Conservation (phyloP, 2,888 invertebrate genomes). For the Scrobipalpa costella region DNA sequence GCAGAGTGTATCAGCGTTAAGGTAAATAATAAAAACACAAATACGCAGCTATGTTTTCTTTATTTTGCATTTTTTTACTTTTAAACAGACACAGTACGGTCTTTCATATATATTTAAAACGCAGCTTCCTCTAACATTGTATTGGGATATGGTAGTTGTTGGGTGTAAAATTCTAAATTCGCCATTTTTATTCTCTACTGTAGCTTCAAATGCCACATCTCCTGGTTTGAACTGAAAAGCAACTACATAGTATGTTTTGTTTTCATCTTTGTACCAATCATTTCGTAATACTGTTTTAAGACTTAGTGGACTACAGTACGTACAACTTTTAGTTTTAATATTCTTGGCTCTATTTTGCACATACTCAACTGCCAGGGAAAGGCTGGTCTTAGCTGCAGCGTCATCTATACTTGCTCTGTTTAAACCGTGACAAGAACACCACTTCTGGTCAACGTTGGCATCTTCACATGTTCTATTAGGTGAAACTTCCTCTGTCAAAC, state of each 20-base stretch:
- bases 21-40: too few species aligned
- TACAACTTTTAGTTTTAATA: slow-evolving; percentile 51
- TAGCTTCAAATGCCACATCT: slow-evolving; percentile 84
- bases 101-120: slow-evolving; percentile 45
- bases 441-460: slow-evolving; percentile 84
- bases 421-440: slow-evolving; percentile 87
- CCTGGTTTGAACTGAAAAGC: slow-evolving; percentile 84
- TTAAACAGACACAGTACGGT: slow-evolving; percentile 53
- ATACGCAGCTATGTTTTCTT: background rate
- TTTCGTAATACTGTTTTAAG: slow-evolving; percentile 72
- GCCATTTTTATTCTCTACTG: slow-evolving; percentile 69
- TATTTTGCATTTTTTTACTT: slow-evolving; percentile 31
- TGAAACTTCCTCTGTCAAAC: slow-evolving; percentile 11
- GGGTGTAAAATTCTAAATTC: slow-evolving; percentile 73
- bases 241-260: slow-evolving; percentile 77
- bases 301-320: slow-evolving; percentile 73
- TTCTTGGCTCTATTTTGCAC: slow-evolving; percentile 43
- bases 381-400: background rate
- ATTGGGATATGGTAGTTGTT: slow-evolving; percentile 66
- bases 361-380: slow-evolving; percentile 49
- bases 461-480: slow-evolving; percentile 54
- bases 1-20: too few species aligned
- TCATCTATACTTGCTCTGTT: slow-evolving; percentile 35
- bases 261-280: slow-evolving; percentile 61
- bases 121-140: slow-evolving; percentile 53